These are phyloP conservation scores for Prenolepis imparis DNA, from an alignment of 2,888 invertebrate species.

Conservation along the genomic window DNA sequence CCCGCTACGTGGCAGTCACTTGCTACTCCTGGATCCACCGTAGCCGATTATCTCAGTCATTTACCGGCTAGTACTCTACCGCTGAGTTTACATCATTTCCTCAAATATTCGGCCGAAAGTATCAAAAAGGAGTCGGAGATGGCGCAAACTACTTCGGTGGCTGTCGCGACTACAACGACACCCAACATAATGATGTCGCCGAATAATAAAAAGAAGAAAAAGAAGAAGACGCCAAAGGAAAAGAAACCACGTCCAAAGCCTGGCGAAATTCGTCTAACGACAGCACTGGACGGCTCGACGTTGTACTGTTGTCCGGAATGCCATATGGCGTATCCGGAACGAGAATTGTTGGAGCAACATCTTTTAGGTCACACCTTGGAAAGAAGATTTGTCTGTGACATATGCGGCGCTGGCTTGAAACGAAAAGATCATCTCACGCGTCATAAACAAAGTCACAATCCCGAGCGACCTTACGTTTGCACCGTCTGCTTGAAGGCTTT, in stretches of 20 bases:
- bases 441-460: slow-evolving; percentile 95
- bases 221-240: slow-evolving; percentile 92
- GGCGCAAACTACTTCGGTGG: slow-evolving; percentile 86
- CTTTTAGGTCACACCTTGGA: slow-evolving; percentile 95
- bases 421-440: slow-evolving; percentile 95
- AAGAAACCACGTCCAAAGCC: slow-evolving; percentile 95
- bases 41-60: slow-evolving; percentile 94
- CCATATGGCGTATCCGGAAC: slow-evolving; percentile 96
- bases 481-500: slow-evolving; percentile 95
- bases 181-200: slow-evolving; percentile 84
- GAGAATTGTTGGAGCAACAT: slow-evolving; percentile 94
- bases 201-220: slow-evolving; percentile 91
- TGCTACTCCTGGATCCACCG: slow-evolving; percentile 91
- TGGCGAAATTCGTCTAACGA: slow-evolving; percentile 93
- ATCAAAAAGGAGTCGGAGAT: slow-evolving; percentile 91
- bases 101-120: slow-evolving; percentile 93
- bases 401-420: slow-evolving; percentile 95
- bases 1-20: slow-evolving; percentile 91
- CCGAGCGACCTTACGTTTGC: slow-evolving; percentile 95
- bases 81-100: slow-evolving; percentile 93
- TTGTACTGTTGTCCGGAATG: slow-evolving; percentile 95
- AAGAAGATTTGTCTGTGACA: slow-evolving; percentile 94
- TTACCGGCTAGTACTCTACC: slow-evolving; percentile 92
- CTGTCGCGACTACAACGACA: slow-evolving; percentile 85
- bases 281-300: slow-evolving; percentile 94